A percentile compares a stretch with the other conserved stretches of the same genome.
phyloP scores from a whole-genome alignment of 2,113 vertebrate genomes.

The Myrmecobius fasciatus region DNA sequence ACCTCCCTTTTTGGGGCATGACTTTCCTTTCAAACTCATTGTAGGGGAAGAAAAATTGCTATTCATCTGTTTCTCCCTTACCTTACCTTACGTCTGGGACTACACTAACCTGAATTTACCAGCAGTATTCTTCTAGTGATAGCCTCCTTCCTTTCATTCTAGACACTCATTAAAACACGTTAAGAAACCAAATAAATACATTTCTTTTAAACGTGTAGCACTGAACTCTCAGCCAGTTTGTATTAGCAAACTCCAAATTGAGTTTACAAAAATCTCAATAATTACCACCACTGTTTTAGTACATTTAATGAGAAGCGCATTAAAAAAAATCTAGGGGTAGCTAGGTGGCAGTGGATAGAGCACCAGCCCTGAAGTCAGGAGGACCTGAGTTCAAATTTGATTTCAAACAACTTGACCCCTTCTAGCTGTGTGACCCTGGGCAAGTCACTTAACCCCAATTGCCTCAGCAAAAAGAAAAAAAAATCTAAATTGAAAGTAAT shows the following conservation, averaged over 20 bases:
- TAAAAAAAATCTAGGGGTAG: too few relatives aligned
- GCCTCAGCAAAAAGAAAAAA: too few relatives aligned
- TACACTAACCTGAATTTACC: not conserved
- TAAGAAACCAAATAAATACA: not conserved
- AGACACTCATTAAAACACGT: not conserved
- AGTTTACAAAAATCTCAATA: not conserved
- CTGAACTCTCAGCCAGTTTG: too few relatives aligned
- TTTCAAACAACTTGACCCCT: too few relatives aligned
- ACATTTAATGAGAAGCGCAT: not conserved
- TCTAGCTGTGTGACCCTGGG: too few relatives aligned
- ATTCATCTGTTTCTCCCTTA: not conserved
- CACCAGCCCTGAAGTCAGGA: too few relatives aligned
- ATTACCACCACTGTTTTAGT: not conserved
- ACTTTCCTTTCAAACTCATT: not conserved
- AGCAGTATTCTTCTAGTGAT: not conserved
- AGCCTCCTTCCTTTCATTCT: not conserved
- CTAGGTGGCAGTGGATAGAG: too few relatives aligned
- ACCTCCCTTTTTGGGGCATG: not conserved
- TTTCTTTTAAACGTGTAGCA: not conserved
- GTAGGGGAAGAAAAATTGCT: not conserved
- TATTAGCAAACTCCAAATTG: not conserved
- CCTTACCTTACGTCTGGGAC: not conserved
- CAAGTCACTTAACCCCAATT: too few relatives aligned
- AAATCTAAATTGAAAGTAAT: not conserved
- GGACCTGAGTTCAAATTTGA: too few relatives aligned